These are phyloP conservation scores for Eilema griseolum DNA, from an alignment of 2,888 invertebrate species.

Conservation along the genomic window DNA sequence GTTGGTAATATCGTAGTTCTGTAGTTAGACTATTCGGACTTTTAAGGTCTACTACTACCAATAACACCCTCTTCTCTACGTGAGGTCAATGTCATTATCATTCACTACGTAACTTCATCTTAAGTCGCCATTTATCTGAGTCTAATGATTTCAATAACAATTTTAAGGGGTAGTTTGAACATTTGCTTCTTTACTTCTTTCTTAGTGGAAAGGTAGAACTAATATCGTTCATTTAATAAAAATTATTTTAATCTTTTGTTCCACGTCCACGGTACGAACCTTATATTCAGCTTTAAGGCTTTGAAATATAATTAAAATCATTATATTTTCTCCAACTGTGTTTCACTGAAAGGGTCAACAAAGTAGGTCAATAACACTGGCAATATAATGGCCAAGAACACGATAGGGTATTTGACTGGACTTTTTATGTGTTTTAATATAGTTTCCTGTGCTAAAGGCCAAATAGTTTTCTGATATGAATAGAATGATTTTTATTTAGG, in stretches of 20 bases:
- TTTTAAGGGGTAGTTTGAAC: no score
- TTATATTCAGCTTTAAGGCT: constrained; percentile 6
- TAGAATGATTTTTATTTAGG: constrained; percentile 12
- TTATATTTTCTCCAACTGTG: constrained; percentile 18
- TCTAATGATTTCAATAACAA: no score
- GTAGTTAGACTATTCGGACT: no score
- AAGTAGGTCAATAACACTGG: constrained; percentile 23
- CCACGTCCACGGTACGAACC: not conserved
- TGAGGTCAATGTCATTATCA: no score
- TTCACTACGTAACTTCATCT: no score
- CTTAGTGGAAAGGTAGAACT: not conserved
- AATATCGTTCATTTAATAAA: not conserved
- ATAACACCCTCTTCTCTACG: no score
- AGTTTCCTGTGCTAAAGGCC: constrained; percentile 21
- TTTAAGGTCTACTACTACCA: no score
- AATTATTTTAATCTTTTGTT: not conserved
- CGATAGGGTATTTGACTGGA: constrained; percentile 20
- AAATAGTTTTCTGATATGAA: constrained; percentile 19
- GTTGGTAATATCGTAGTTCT: no score
- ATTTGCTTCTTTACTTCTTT: not conserved
- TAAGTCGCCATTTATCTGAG: no score
- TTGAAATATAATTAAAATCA: constrained; percentile 21
- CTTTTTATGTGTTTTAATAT: constrained; percentile 22
- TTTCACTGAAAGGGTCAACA: constrained; percentile 17
- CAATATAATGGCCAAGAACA: constrained; percentile 11